Base-by-base conservation (phyloP, 2,888 invertebrate genomes). In the Drosophila differens region DNA sequence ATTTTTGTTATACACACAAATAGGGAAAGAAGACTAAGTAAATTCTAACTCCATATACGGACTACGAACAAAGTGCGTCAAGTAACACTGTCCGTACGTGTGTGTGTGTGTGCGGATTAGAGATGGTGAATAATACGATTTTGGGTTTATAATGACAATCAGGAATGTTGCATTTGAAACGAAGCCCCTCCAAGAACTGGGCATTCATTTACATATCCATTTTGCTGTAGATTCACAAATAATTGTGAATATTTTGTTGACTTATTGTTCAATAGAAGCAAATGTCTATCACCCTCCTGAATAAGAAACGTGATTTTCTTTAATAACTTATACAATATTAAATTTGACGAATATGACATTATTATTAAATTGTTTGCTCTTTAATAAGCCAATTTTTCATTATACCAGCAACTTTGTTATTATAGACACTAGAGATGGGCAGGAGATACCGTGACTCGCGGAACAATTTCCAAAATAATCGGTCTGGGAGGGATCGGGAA, bases 51-150 rank as follows among this genome's bases (percentile, higher is more conserved):
- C 44, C 66, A 69, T 70, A 70, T 65, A 71, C 69, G 58, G 62
- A 70, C 59, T 52, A 69, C 30, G 69, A 69, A 82, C 70, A 82
- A 70, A 82, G 81, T 81, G 57, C 74, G 65, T 65, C 61, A 74
- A 63, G 37, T 51, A 60, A 32, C 53, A 55, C 47, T 61, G 39
- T 16, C 16, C 25, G 47, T 25, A 47, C 55, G 59, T 74, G 53
- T 44, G 59, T 66, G 54, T 67, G 72, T 68, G 62, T 66, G 57
- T 67, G 58, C 28, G n/a, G n/a, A 28, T 39, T 65, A 65, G 76
- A 66, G 73, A 80, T 49, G 65, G 53, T 49, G 71, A 41, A 64
- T 30, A 10, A 4, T 3, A 4, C 33, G 58, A 64, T 70, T 51
- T 59, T 59, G 2, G 7, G 47, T 9, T 52, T 33, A 10, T n/a